These are phyloP conservation scores for Harpagoxenus sublaevis DNA, from an alignment of 2,888 invertebrate species.

Conservation along the genomic window DNA sequence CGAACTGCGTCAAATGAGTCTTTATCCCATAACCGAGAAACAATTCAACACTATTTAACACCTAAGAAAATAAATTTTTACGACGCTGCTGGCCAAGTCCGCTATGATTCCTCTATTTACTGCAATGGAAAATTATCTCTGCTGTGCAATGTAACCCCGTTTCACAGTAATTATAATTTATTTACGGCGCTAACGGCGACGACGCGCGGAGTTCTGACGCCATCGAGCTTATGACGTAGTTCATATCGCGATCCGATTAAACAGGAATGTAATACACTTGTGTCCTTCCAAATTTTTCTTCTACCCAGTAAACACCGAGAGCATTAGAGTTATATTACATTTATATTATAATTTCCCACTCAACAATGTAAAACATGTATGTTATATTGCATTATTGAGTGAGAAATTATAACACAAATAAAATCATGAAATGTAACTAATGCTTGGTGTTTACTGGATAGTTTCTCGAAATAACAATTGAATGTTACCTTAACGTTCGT, in stretches of 20 bases:
- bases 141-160: neutral
- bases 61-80: conserved; percentile 11
- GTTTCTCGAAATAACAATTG: conserved; percentile 3
- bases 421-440: too few species aligned
- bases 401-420: too few species aligned
- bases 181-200: neutral
- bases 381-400: too few species aligned
- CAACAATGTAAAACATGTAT: too few species aligned
- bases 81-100: neutral
- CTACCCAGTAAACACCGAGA: too few species aligned
- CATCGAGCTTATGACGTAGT: conserved; percentile 23
- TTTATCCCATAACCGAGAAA: neutral
- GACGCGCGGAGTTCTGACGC: conserved; percentile 8
- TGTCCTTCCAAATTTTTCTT: neutral
- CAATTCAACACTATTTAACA: conserved; percentile 19
- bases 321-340: too few species aligned
- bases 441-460: too few species aligned
- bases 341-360: too few species aligned
- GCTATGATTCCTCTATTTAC: conserved; percentile 1
- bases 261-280: neutral
- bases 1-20: neutral
- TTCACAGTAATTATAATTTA: conserved; percentile 47
- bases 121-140: conserved; percentile 22
- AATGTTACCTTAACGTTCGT: neutral
- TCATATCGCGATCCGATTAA: neutral